Evolutionary conservation across 2,113 vertebrate species (phyloP).

Genomic region (Actenoides hombroni): DNA sequence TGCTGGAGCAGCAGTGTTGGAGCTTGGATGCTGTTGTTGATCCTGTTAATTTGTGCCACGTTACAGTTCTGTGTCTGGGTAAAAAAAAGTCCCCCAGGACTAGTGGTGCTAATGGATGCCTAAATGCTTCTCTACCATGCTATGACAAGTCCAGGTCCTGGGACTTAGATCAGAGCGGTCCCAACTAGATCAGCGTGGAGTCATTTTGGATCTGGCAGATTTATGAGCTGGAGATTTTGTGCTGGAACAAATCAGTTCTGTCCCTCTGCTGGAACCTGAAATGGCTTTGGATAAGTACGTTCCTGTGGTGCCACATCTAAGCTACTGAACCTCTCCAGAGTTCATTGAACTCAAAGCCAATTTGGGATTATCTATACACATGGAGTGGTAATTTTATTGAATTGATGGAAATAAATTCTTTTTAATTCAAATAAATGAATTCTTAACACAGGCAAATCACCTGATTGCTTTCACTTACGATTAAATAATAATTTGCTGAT

Average conservation of each 20-base stretch:
- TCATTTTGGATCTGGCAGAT: not conserved
- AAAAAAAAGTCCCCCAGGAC: not conserved
- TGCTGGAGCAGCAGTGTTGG: not conserved
- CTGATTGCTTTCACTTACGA: not conserved
- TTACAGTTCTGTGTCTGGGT: not conserved
- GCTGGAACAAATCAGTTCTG: not conserved
- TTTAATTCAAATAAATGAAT: not conserved
- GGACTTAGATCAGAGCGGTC: not conserved
- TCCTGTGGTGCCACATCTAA: not conserved
- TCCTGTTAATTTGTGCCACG: not conserved
- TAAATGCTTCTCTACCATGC: not conserved
- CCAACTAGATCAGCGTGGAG: not conserved
- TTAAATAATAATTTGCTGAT: slow-evolving; percentile 1
- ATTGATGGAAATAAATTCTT: slow-evolving; percentile 14
- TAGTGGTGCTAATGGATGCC: not conserved
- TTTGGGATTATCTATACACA: not conserved
- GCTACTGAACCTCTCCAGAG: not conserved
- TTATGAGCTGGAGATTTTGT: not conserved
- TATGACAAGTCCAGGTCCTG: not conserved
- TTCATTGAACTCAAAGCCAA: not conserved
- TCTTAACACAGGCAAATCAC: not conserved
- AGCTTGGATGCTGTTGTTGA: not conserved
- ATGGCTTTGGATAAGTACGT: not conserved
- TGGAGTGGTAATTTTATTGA: not conserved
- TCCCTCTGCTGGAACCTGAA: slow-evolving; percentile 3